Percentiles rank a stretch among this genome's conserved stretches.
Conservation (phyloP, 1,140 invertebrate genomes). For the Arctopsyche grandis region DNA sequence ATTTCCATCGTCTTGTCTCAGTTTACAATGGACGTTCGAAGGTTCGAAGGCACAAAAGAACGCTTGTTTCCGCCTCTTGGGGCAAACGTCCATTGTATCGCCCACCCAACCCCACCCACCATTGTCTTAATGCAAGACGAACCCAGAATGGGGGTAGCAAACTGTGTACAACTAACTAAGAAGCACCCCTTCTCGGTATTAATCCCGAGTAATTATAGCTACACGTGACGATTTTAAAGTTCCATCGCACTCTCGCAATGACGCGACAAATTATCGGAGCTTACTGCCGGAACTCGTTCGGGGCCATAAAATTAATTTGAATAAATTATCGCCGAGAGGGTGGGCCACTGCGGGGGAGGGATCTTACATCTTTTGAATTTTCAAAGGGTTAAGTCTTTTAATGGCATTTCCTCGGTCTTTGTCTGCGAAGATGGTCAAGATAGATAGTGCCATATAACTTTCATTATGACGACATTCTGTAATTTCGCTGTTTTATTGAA, state of each 20-base stretch:
- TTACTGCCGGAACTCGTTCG: slow-evolving; percentile 31
- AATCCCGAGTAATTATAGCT: slow-evolving; percentile 49
- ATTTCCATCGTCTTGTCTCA: slow-evolving; percentile 1
- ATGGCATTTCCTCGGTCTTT: slow-evolving; percentile 49
- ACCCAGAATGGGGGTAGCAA: neutral
- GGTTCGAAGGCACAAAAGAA: slow-evolving; percentile 4
- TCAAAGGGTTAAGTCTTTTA: slow-evolving; percentile 48
- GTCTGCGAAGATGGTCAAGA: slow-evolving; percentile 39
- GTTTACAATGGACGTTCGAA: slow-evolving; percentile 9
- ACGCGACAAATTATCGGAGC: slow-evolving; percentile 42
- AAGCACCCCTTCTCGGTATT: slow-evolving; percentile 18
- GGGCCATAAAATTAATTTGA: slow-evolving; percentile 53
- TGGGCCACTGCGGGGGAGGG: slow-evolving; percentile 7
- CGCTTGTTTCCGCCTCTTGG: neutral
- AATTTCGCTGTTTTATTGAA: neutral
- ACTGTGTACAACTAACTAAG: neutral
- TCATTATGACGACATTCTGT: slow-evolving; percentile 10
- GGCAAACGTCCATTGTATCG: slow-evolving; percentile 33
- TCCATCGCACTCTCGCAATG: slow-evolving; percentile 16
- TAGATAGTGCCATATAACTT: slow-evolving; percentile 42
- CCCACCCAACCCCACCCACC: neutral
- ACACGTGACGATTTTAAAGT: slow-evolving; percentile 47
- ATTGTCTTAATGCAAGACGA: neutral
- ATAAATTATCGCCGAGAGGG: slow-evolving; percentile 49
- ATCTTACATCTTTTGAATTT: slow-evolving; percentile 46